A percentile compares a stretch with the other conserved stretches of the same genome.
Conservation (phyloP, 2,888 invertebrate species). For the Stenurella melanura region DNA sequence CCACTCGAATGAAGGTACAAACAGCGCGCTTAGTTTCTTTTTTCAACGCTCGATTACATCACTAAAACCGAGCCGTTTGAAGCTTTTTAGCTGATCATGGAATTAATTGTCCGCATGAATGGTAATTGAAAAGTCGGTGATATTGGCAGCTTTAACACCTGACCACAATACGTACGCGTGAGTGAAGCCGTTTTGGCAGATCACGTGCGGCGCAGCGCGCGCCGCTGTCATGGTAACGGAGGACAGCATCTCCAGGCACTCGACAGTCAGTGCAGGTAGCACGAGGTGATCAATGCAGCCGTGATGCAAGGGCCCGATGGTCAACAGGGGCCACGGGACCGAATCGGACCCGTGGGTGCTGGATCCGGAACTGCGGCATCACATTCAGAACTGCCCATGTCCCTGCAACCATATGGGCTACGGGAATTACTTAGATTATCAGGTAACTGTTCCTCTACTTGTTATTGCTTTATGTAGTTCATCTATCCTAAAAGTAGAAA, state of each 20-base stretch:
- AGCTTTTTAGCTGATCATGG: conserved; percentile 19
- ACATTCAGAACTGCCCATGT: conserved; percentile 92
- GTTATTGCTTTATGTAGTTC: conserved; percentile 2
- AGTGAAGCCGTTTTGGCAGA: conserved; percentile 47
- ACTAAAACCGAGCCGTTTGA: conserved; percentile 27
- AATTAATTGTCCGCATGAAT: conserved; percentile 33
- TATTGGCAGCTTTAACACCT: conserved; percentile 31
- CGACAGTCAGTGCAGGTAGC: conserved; percentile 55
- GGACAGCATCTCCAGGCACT: conserved; percentile 67
- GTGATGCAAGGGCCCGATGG: conserved; percentile 67
- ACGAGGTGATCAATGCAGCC: conserved; percentile 57
- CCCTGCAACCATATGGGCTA: conserved; percentile 96
- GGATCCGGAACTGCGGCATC: conserved; percentile 90
- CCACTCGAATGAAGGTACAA: conserved; percentile 21
- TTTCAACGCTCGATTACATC: conserved; percentile 32
- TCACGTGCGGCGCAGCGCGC: conserved; percentile 62
- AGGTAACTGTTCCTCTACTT: conserved; percentile 75
- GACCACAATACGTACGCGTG: conserved; percentile 38
- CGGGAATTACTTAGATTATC: conserved; percentile 94
- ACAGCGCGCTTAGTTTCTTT: conserved; percentile 2
- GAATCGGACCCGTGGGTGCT: conserved; percentile 72
- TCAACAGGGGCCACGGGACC: conserved; percentile 73
- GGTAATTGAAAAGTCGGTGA: conserved; percentile 29
- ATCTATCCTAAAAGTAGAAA: background rate
- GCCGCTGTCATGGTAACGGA: conserved; percentile 67